Evolutionary conservation across 2,888 invertebrate species (phyloP), one percentile per base, ranked within the genome.

Genomic region (Hydroisotoma schaefferi): DNA sequence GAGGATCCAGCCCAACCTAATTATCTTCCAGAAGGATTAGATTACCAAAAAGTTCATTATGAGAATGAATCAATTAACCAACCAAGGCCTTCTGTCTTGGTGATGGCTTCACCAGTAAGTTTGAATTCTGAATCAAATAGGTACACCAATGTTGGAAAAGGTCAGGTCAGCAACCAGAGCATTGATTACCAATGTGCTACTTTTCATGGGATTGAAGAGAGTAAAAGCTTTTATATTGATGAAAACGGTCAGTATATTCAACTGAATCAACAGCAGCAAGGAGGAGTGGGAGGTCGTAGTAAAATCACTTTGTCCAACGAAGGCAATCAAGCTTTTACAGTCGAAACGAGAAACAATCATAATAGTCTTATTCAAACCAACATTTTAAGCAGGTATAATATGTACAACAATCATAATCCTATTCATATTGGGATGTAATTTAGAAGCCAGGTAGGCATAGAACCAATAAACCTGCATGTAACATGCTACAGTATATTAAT

Each of bases 1-100:
- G 23, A n/a, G 27, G 51, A 56, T 46, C 22, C 23, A 23, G 44
- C 26, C 22, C 33, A 37, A 37, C 22, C 20, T n/a, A 22, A 27
- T 20, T 52, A 20, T n/a, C n/a, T 23, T 28, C n/a, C 18, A 43
- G n/a, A 27, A 40, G 3, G 20, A 52, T 8, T 27, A 10, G 25
- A 27, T 33, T 27, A 23, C 37, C 22, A 29, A 8, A 10, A 47
- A 27, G 18, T 27, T 18, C 10, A 18, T 22, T 27, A 10, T 27
- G 8, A 4, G 20, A n/a, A 15, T 2, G 8, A 10, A 5, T 5
- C 49, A 18, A 28, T 43, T 43, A 26, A 25, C 29, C 60, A 66
- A 27, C 54, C 52, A 8, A 61, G 73, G 15, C 73, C 73, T 20
- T 73, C 71, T 1, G 73, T 73, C 28, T 63, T 73, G 6, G 73